Base-by-base conservation (phyloP, 2,888 invertebrate genomes). In the Camptogramma bilineatum region DNA sequence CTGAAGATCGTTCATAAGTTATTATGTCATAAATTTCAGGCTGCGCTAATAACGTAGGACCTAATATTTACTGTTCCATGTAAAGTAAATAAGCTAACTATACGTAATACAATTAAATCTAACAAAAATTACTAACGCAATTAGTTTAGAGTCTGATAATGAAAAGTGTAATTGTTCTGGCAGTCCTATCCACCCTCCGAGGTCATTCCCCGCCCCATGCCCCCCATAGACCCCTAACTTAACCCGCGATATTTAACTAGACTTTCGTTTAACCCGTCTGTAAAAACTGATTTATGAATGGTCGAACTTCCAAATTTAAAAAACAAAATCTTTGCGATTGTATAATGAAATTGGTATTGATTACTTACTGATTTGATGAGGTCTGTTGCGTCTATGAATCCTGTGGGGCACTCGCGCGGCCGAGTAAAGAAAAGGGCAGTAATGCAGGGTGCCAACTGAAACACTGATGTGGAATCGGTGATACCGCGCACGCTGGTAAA, bases 401-500 rank as follows among this genome's bases (percentile, higher is more conserved):
- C 80, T 81, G 72, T 74, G 79, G 80, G 80, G 86, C 86, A 88
- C 88, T 81, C 75, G 82, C 86, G 82, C 84, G 85, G 79, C 80
- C 81, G 83, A 76, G 72, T 79, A 77, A 79, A 81, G 76, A 84
- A 86, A 82, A 85, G 85, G 84, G 84, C 82, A 79, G 82, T 82
- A 78, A 83, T 59, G 77, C 74, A 78, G 85, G 85, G 79, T 85
- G 86, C 82, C 86, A 86, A 73, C 82, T 80, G 83, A 81, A 85
- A 86, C 78, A 91, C 91, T 91, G 87, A 86, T 77, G 83, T 82
- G 76, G 84, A 84, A 83, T 79, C 80, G 79, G 79, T 79, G 81
- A 82, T 82, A 84, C 86, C 76, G 91, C 91, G 91, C 90, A 88
- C 85, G 85, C 82, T 83, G 76, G 72, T 65, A 66, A 46, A 59